Conservation (phyloP, 1,140 invertebrate species). For the Sycobia sp. region DNA sequence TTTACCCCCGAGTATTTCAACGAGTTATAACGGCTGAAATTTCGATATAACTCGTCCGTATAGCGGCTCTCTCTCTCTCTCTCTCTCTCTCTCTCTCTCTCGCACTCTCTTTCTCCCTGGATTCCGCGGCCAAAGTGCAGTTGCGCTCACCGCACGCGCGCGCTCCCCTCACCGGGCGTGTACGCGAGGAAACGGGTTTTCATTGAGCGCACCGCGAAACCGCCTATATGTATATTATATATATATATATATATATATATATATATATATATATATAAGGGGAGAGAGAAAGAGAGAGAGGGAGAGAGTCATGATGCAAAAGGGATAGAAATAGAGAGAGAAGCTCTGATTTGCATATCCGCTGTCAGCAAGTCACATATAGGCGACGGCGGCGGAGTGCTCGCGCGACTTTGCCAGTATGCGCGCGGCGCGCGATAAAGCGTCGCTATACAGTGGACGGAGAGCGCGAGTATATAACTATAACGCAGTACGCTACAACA, state of each 20-base stretch:
- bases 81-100: too few species aligned
- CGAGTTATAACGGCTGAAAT: slow-evolving; percentile 10
- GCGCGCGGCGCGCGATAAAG: too few species aligned
- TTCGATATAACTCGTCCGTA: slow-evolving; percentile 24
- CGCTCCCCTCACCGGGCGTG: neutral
- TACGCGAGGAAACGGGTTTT: slow-evolving; percentile 47
- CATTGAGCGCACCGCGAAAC: slow-evolving; percentile 42
- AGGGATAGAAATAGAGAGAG: neutral
- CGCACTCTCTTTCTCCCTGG: too few species aligned
- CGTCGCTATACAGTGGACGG: too few species aligned
- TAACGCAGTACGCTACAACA: slow-evolving; percentile 4
- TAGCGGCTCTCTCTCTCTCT: too few species aligned
- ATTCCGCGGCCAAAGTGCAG: slow-evolving; percentile 24
- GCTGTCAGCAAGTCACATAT: slow-evolving; percentile 51
- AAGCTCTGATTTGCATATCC: slow-evolving; percentile 55
- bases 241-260: too few species aligned
- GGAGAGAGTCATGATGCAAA: neutral
- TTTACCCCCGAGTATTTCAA: slow-evolving; percentile 4
- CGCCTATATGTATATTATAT: too few species aligned
- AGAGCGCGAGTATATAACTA: slow-evolving; percentile 17
- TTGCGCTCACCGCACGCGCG: slow-evolving; percentile 28
- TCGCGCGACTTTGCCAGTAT: slow-evolving; percentile 49
- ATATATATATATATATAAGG: too few species aligned
- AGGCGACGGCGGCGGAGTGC: slow-evolving; percentile 35
- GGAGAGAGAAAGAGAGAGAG: slow-evolving; percentile 7